phyloP scores from a whole-genome alignment of 2,888 invertebrate species.

The Hypolimnas misippus region DNA sequence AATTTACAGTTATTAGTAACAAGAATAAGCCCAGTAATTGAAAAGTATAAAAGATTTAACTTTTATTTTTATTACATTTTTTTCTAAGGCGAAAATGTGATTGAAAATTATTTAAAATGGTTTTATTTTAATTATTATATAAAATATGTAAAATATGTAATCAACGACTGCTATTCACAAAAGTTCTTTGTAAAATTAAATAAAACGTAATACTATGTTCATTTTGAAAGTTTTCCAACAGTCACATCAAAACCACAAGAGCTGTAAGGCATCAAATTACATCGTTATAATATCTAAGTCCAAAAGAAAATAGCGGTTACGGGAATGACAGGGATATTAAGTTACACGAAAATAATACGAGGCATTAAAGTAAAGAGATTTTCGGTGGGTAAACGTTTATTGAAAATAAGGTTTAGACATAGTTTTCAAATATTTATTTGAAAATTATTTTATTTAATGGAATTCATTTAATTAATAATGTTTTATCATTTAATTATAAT shows the following conservation, averaged over 20 bases:
- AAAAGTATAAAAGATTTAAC: too few relatives aligned
- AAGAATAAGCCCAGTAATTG: too few relatives aligned
- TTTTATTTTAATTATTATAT: too few relatives aligned
- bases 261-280: constrained; percentile 4
- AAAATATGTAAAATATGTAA: background rate
- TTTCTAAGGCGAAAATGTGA: too few relatives aligned
- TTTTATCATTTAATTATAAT: too few relatives aligned
- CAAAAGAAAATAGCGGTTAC: background rate
- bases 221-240: background rate
- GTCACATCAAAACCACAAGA: background rate
- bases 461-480: too few relatives aligned
- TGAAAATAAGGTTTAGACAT: background rate
- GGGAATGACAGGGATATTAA: constrained; percentile 4
- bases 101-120: too few relatives aligned
- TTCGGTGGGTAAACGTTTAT: background rate
- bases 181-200: background rate
- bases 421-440: background rate
- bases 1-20: too few relatives aligned
- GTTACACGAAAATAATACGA: constrained; percentile 7
- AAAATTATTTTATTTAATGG: too few relatives aligned
- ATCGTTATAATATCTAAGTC: constrained; percentile 10
- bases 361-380: background rate
- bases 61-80: too few relatives aligned
- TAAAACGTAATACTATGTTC: background rate
- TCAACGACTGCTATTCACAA: background rate